Percentiles rank a stretch among this genome's conserved stretches.
Evolutionary conservation across 2,797 vertebrate species (phyloP).

Genomic region (Hippocampus kuda): DNA sequence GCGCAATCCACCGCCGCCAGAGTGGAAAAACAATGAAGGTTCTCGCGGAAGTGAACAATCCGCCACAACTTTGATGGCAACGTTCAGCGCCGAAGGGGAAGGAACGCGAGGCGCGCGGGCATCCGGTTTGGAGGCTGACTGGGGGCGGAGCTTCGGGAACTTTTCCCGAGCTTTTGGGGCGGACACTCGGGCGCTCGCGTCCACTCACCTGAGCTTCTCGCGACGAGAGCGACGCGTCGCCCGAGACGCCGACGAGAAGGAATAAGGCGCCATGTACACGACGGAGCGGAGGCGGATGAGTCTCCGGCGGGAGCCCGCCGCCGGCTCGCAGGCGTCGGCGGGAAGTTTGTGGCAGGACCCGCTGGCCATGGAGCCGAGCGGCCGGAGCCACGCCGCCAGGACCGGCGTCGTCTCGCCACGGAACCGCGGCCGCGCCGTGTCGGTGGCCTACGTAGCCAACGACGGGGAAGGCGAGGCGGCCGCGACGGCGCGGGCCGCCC

Average conservation of each 20-base stretch:
- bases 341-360: constrained; percentile 82
- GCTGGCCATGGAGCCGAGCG: constrained; percentile 58
- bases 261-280: constrained; percentile 54
- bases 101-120: neutral
- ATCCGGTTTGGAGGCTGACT: neutral
- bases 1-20: neutral
- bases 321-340: constrained; percentile 58
- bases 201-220: neutral
- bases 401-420: constrained; percentile 45
- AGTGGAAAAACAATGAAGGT: neutral
- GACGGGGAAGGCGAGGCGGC: constrained; percentile 38
- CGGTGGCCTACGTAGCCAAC: constrained; percentile 69
- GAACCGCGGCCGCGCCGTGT: constrained; percentile 59
- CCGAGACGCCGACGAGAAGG: neutral
- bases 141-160: neutral
- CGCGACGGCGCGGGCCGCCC: constrained; percentile 36
- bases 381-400: constrained; percentile 41
- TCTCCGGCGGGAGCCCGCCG: constrained; percentile 55
- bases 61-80: neutral
- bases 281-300: constrained; percentile 71
- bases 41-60: neutral
- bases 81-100: neutral
- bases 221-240: neutral
- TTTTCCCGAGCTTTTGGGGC: neutral
- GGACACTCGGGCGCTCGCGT: neutral